These are phyloP conservation scores for Rotaria sp. DNA, from an alignment of 2,888 invertebrate species.

Conservation along the genomic window DNA sequence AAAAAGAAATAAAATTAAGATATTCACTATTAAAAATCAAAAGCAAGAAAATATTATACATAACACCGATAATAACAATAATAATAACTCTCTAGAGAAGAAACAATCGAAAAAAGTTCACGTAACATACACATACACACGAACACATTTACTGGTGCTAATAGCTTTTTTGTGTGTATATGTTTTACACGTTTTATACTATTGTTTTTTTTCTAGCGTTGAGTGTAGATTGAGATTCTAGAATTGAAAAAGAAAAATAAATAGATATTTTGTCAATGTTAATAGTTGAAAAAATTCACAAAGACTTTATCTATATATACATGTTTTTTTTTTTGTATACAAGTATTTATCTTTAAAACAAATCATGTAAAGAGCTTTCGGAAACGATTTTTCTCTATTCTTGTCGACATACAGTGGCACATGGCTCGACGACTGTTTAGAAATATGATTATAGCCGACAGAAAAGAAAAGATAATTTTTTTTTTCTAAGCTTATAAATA, in stretches of 20 bases:
- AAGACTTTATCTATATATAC: neutral
- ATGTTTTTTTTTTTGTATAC: neutral
- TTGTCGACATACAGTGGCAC: neutral
- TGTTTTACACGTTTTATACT: neutral
- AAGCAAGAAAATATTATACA: neutral
- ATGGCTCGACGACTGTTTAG: neutral
- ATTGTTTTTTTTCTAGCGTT: neutral
- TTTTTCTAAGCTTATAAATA: neutral
- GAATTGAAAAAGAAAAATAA: neutral
- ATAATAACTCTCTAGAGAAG: neutral
- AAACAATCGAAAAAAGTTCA: neutral
- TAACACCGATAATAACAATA: neutral
- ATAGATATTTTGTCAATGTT: neutral
- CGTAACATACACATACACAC: neutral
- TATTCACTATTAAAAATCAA: neutral
- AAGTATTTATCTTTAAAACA: neutral
- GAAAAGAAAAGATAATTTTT: neutral
- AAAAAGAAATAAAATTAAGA: neutral
- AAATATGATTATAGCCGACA: constrained; percentile 7
- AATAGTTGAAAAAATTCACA: neutral
- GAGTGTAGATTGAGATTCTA: neutral
- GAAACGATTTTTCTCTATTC: neutral
- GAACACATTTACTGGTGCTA: neutral
- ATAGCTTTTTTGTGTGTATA: neutral
- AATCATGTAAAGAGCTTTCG: neutral